Conservation (phyloP, 2,888 invertebrate genomes). For the Xylota segnis region DNA sequence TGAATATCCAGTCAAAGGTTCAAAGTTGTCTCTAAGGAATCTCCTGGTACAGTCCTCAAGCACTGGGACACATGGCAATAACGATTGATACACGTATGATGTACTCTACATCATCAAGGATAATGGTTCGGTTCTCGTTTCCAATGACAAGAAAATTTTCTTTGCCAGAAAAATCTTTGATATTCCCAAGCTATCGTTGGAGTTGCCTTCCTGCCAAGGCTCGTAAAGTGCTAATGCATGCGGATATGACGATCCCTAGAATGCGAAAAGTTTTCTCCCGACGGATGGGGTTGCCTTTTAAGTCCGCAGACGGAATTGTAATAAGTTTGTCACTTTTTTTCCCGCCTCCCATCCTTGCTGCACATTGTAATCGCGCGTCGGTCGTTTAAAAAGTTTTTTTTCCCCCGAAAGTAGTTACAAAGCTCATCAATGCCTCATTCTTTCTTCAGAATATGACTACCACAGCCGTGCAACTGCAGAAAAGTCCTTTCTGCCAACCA, state of each 20-base stretch:
- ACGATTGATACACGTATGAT: too few relatives aligned
- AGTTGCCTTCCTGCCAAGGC: slow-evolving; percentile 26
- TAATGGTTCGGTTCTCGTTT: slow-evolving; percentile 34
- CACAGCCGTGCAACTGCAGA: slow-evolving; percentile 8
- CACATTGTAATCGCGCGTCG: slow-evolving; percentile 13
- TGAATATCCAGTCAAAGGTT: too few relatives aligned
- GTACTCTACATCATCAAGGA: slow-evolving; percentile 2
- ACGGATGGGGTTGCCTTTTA: slow-evolving; percentile 41
- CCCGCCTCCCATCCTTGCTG: not conserved
- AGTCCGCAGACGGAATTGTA: slow-evolving; percentile 49
- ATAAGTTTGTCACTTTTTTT: slow-evolving; percentile 21
- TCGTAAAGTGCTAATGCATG: slow-evolving; percentile 48
- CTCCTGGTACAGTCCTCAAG: too few relatives aligned
- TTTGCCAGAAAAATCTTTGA: slow-evolving; percentile 5
- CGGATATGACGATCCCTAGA: slow-evolving; percentile 38
- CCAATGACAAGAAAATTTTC: not conserved
- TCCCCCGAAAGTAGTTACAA: slow-evolving; percentile 16
- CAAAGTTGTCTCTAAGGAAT: too few relatives aligned
- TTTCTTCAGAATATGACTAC: slow-evolving; percentile 18
- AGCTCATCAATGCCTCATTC: slow-evolving; percentile 48
- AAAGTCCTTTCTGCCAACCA: not conserved
- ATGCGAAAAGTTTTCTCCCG: slow-evolving; percentile 51
- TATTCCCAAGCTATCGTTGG: slow-evolving; percentile 3
- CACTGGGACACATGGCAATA: too few relatives aligned
- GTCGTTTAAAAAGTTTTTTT: slow-evolving; percentile 36